phyloP scores from a whole-genome alignment of 2,888 invertebrate genomes.

The Andrena flavipes region DNA sequence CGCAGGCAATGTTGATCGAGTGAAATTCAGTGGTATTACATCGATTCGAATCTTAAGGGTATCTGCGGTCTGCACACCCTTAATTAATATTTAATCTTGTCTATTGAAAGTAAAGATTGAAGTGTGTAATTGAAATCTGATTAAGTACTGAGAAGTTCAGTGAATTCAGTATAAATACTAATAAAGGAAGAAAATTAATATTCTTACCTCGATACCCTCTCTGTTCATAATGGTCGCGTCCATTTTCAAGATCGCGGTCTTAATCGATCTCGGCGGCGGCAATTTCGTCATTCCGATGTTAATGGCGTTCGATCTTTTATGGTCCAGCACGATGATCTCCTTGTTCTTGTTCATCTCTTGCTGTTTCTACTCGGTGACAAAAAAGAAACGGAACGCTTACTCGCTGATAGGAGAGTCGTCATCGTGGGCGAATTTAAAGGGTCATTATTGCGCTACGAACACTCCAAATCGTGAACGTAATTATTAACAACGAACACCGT shows the following conservation, averaged over 20 bases:
- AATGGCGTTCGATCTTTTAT: slow-evolving; percentile 99
- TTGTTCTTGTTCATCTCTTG: slow-evolving; percentile 94
- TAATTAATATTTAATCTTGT: not conserved
- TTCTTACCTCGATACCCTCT: slow-evolving; percentile 95
- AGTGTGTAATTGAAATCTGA: not conserved
- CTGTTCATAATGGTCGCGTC: slow-evolving; percentile 98
- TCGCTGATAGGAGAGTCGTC: no score
- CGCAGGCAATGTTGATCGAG: not conserved
- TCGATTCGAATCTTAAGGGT: not conserved
- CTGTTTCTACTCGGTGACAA: slow-evolving; percentile 88
- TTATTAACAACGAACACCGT: slow-evolving; percentile 34
- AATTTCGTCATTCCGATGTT: slow-evolving; percentile 99
- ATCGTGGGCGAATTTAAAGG: not conserved
- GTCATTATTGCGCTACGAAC: slow-evolving; percentile 10
- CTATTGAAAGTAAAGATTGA: no score
- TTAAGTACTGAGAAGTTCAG: not conserved
- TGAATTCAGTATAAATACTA: not conserved
- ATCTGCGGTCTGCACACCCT: not conserved
- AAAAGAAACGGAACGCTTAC: slow-evolving; percentile 10
- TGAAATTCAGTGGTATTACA: not conserved
- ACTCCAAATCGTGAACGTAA: slow-evolving; percentile 41
- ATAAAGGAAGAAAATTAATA: not conserved
- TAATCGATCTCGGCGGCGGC: slow-evolving; percentile 98
- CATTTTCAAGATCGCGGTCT: slow-evolving; percentile 99
- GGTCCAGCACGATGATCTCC: slow-evolving; percentile 97